phyloP scores from a whole-genome alignment of 2,113 vertebrate genomes.

The Phoenicopterus ruber region DNA sequence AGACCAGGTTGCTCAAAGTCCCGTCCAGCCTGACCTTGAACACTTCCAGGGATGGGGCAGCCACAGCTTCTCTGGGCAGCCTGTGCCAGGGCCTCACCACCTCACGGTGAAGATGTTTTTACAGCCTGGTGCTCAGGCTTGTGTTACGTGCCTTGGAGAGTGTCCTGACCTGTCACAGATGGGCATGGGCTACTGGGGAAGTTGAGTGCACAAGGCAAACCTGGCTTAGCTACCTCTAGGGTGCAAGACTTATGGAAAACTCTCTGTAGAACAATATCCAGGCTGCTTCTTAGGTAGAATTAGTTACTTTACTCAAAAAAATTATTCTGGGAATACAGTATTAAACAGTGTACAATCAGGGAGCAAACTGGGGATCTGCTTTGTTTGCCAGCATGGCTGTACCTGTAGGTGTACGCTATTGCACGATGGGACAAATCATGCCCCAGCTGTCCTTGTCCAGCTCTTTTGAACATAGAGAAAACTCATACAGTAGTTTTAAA shows the following conservation, averaged over 20 bases:
- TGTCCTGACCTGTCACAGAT: fast-evolving
- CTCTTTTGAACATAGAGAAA: background rate
- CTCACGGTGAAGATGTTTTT: background rate
- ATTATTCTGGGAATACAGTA: background rate
- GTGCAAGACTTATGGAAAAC: background rate
- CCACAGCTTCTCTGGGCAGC: too few species aligned
- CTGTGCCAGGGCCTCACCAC: too few species aligned
- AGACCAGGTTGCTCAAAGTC: too few species aligned
- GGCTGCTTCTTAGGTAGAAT: background rate
- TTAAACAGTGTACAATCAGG: background rate
- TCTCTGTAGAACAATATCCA: background rate
- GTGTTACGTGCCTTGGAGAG: background rate
- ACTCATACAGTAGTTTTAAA: background rate
- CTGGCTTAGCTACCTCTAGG: background rate
- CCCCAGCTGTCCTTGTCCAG: background rate
- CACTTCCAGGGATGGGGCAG: too few species aligned
- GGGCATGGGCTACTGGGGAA: fast-evolving
- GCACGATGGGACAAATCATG: background rate
- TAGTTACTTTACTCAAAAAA: background rate
- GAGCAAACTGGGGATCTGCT: background rate
- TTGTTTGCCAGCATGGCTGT: background rate
- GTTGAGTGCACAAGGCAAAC: background rate
- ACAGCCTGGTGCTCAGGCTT: background rate
- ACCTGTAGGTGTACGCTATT: background rate
- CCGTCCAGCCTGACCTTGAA: too few species aligned